Evolutionary conservation across 2,888 invertebrate species (phyloP).

Genomic region (Temnothorax ravouxi): DNA sequence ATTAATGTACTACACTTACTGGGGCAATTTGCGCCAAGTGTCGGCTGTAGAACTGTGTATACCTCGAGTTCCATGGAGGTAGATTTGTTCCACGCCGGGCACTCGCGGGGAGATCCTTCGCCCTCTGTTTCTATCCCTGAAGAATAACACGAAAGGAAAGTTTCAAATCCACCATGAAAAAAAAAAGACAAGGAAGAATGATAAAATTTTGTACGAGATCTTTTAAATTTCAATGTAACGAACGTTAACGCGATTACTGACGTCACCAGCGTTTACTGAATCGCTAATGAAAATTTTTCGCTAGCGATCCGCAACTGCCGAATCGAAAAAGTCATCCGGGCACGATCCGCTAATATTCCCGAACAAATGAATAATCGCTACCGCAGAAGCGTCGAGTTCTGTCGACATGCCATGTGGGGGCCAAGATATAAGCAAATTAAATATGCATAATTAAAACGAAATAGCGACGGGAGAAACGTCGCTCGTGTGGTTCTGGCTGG

Average conservation of each 20-base stretch:
- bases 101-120: slow-evolving; percentile 65
- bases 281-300: background rate
- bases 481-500: slow-evolving; percentile 77
- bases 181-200: background rate
- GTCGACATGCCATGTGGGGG: slow-evolving; percentile 59
- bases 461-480: slow-evolving; percentile 76
- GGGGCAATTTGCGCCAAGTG: slow-evolving; percentile 86
- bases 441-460: slow-evolving; percentile 84
- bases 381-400: slow-evolving; percentile 53
- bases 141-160: slow-evolving; percentile 53
- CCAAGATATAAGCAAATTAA: slow-evolving; percentile 83
- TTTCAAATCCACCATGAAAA: slow-evolving; percentile 1
- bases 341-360: slow-evolving; percentile 31
- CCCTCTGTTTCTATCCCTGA: slow-evolving; percentile 64
- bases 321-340: background rate
- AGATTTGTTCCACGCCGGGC: slow-evolving; percentile 80
- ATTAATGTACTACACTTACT: slow-evolving; percentile 86
- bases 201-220: slow-evolving; percentile 17
- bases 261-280: background rate
- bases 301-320: background rate
- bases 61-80: slow-evolving; percentile 78
- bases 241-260: background rate
- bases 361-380: slow-evolving; percentile 46
- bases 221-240: slow-evolving; percentile 1
- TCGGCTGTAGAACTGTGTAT: slow-evolving; percentile 78